A percentile compares a stretch with the other conserved stretches of the same genome.
Evolutionary conservation across 2,888 invertebrate genomes (phyloP).

Genomic region (Papilio demoleus): DNA sequence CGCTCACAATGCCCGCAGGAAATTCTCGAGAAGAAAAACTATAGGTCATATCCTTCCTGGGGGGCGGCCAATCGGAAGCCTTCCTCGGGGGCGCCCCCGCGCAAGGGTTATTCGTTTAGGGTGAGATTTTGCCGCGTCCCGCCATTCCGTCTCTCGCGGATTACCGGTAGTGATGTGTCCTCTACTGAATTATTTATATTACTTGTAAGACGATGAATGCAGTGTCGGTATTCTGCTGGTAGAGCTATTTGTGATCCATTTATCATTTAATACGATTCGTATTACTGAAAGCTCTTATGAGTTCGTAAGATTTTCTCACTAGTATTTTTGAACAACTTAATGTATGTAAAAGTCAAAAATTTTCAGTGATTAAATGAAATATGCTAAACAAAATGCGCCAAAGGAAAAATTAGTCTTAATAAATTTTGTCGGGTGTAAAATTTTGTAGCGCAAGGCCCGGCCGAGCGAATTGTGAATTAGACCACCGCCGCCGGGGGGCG

Average conservation of each 20-base stretch:
- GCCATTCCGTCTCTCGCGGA: slow-evolving; percentile 59
- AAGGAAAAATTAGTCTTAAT: slow-evolving; percentile 25
- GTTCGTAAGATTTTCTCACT: not conserved
- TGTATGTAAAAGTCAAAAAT: not conserved
- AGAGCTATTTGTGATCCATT: not conserved
- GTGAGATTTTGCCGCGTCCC: slow-evolving; percentile 65
- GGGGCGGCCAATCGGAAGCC: slow-evolving; percentile 81
- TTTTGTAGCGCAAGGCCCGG: slow-evolving; percentile 24
- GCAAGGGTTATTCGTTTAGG: slow-evolving; percentile 69
- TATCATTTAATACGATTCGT: not conserved
- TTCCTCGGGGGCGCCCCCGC: slow-evolving; percentile 53
- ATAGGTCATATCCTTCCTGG: slow-evolving; percentile 84
- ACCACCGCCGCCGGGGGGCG: slow-evolving; percentile 65
- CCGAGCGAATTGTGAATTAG: slow-evolving; percentile 38
- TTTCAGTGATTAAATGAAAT: slow-evolving; percentile 4
- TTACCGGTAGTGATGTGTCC: slow-evolving; percentile 59
- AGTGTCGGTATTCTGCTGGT: slow-evolving; percentile 14
- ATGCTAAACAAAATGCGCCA: not conserved
- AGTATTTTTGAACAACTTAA: not conserved
- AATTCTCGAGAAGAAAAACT: slow-evolving; percentile 84
- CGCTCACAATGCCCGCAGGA: slow-evolving; percentile 81
- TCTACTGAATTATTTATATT: slow-evolving; percentile 64
- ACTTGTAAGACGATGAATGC: slow-evolving; percentile 48
- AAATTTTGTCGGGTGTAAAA: slow-evolving; percentile 23
- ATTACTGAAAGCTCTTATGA: not conserved